Base-by-base conservation (phyloP, 2,113 vertebrate genomes). In the Phalacrocorax carbo region DNA sequence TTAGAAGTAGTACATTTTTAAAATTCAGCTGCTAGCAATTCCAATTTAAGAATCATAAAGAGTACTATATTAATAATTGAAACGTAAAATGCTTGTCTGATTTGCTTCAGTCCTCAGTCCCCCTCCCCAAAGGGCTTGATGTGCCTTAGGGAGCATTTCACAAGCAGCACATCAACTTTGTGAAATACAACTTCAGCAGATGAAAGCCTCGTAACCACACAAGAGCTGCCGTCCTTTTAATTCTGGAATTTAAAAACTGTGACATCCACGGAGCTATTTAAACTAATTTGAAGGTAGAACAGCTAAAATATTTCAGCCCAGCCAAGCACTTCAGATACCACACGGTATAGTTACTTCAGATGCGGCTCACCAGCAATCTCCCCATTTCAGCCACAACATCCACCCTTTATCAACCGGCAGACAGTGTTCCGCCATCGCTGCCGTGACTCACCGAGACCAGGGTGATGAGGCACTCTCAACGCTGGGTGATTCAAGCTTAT, bases 1-100 rank as follows among this genome's bases (percentile, higher is more conserved):
- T 84, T 65, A 94, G 13, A 11, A 88, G 86, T 58, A 26, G 84
- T 88, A 58, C 96, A 97, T 97, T 96, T 97, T 97, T 96, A 76
- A 90, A 95, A 94, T 58, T 55, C 58, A 86, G 96, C 93, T 97
- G 85, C 91, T 55, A 81, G 91, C 70, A 82, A 91, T 93, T 93
- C 94, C 88, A 94, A 86, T 93, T 94, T 93, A 88, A 79, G 73
- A 57, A 73, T 57, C 81, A 54, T 52, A 82, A 95, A 83, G 71
- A 34, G 70, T 49, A 38, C 72, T 22, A 1, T 42, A 86, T 90
- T 75, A 91, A 97, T 97, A 96, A 97, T 95, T 96, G 65, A 92
- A 68, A 88, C 4, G 7, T 18, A 79, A 90, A 96, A 93, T 78
- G 94, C 93, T 91, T 84, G 84, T 51, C 82, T 95, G 94, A 93